These are phyloP conservation scores for Ephydatia muelleri DNA, from an alignment of 37 sponge, comb jelly and placozoan species.

Conservation along the genomic window DNA sequence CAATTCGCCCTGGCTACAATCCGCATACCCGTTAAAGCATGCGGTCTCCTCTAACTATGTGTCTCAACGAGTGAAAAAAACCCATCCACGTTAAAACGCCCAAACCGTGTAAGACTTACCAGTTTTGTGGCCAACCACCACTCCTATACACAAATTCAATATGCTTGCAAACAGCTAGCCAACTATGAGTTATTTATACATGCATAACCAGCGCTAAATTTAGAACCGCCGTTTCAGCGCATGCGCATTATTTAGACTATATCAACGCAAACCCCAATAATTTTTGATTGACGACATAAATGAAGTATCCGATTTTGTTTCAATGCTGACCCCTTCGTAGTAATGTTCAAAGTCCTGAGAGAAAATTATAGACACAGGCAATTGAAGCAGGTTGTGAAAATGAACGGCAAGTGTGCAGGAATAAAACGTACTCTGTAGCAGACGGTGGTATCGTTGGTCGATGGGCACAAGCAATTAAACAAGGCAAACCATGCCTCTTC, in stretches of 20 bases:
- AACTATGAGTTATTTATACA: background rate
- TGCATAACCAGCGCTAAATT: background rate
- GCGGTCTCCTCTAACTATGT: background rate
- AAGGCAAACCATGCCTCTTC: conserved; percentile 16
- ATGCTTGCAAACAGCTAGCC: background rate
- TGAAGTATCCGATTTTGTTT: conserved; percentile 26
- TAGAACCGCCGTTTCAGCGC: background rate
- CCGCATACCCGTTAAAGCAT: no score
- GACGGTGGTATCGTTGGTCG: background rate
- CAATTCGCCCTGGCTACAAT: background rate
- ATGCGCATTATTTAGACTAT: background rate
- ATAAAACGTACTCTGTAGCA: conserved; percentile 26
- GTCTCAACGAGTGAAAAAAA: background rate
- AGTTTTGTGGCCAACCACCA: background rate
- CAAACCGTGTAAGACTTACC: background rate
- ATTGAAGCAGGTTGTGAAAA: background rate
- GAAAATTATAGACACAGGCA: background rate
- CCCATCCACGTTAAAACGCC: background rate
- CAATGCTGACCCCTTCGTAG: conserved; percentile 58
- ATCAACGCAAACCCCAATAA: conserved; percentile 31
- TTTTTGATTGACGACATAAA: conserved; percentile 24
- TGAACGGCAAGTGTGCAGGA: background rate
- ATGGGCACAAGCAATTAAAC: background rate
- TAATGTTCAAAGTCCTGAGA: conserved; percentile 71
- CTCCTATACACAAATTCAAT: background rate